A percentile compares a stretch with the other conserved stretches of the same genome.
Conservation (phyloP, 2,888 invertebrate species). For the Drosophila algonquin region DNA sequence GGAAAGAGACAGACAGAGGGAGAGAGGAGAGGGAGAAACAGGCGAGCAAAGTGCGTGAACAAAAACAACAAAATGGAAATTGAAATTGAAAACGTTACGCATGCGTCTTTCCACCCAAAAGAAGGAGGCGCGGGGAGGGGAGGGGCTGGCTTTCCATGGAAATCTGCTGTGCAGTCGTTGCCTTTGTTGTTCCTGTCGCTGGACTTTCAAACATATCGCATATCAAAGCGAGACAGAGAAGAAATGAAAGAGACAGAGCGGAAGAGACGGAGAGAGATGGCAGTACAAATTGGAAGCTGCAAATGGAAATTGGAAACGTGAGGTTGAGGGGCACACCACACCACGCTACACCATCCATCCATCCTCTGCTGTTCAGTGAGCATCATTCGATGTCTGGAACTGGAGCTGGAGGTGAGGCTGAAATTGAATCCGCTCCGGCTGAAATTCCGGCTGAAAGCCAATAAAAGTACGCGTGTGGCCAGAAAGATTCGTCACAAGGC, state of each 20-base stretch:
- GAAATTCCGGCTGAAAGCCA: slow-evolving; percentile 40
- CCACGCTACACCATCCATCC: neutral
- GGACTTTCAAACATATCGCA: slow-evolving; percentile 65
- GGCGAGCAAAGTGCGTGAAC: slow-evolving; percentile 34
- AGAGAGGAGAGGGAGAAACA: slow-evolving; percentile 10
- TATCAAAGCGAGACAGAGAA: slow-evolving; percentile 53
- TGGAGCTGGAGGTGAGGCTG: slow-evolving; percentile 45
- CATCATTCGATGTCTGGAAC: slow-evolving; percentile 2
- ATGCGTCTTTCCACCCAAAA: slow-evolving; percentile 55
- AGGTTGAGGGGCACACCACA: slow-evolving; percentile 48
- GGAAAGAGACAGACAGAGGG: slow-evolving; percentile 5
- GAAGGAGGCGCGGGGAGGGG: neutral
- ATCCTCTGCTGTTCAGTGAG: slow-evolving; percentile 32
- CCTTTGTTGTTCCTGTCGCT: slow-evolving; percentile 27
- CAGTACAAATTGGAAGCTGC: slow-evolving; percentile 28
- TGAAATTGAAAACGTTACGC: slow-evolving; percentile 79
- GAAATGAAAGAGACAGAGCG: neutral
- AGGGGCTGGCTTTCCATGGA: slow-evolving; percentile 20
- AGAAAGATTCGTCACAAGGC: slow-evolving; percentile 69
- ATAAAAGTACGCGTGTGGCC: slow-evolving; percentile 71
- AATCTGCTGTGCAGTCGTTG: slow-evolving; percentile 12
- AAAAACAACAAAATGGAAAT: slow-evolving; percentile 47
- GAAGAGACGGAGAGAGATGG: neutral
- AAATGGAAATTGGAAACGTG: slow-evolving; percentile 69
- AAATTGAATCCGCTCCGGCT: slow-evolving; percentile 60